Conservation (phyloP, 2,797 vertebrate genomes). For the Delichon dasypus region DNA sequence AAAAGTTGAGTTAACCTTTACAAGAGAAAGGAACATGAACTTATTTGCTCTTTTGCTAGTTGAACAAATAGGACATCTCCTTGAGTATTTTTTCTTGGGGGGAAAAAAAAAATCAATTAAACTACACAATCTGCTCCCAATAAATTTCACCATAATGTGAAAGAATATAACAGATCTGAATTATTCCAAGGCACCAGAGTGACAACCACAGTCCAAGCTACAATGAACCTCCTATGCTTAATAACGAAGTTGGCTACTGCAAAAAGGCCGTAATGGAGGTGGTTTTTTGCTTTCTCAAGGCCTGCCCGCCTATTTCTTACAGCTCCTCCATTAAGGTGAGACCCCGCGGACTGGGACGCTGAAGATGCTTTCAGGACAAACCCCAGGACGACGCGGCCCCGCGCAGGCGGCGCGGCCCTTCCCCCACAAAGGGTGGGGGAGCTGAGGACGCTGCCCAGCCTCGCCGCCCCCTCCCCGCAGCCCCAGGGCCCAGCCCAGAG, state of each 20-base stretch:
- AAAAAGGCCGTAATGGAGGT: background rate
- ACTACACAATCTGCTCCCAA: background rate
- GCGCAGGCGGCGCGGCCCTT: constrained; percentile 18
- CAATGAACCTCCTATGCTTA: background rate
- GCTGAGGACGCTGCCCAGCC: background rate
- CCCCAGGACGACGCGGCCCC: background rate
- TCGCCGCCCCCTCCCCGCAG: background rate
- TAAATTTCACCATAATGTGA: background rate
- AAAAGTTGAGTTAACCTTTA: background rate
- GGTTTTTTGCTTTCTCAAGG: background rate
- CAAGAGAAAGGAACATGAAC: background rate
- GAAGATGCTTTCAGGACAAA: background rate
- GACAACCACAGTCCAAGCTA: background rate
- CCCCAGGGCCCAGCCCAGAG: background rate
- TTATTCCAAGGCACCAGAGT: background rate
- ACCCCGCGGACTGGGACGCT: background rate
- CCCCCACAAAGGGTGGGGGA: constrained; percentile 51
- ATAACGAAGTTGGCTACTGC: background rate
- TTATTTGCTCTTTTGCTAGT: background rate
- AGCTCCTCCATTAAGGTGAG: background rate
- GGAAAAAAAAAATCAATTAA: no score
- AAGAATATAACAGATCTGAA: background rate
- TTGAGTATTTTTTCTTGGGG: background rate
- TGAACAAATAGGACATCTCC: background rate
- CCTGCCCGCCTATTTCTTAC: background rate